Evolutionary conservation across 1,140 invertebrate species (phyloP).

Genomic region (Phocides pigmalion): DNA sequence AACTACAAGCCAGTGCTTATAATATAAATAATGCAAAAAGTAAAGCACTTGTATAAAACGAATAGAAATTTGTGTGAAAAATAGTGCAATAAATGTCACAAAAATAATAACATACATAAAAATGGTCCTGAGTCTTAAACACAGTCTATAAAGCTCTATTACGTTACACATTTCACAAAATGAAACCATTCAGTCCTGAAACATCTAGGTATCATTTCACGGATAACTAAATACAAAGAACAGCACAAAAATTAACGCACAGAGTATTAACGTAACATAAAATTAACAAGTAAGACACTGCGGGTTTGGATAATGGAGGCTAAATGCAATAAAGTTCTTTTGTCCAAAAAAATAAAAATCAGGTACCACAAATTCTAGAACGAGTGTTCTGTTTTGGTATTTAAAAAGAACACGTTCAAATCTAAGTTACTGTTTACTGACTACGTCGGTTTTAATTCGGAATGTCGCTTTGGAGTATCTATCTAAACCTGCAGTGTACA

Average conservation of each 20-base stretch:
- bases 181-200: conserved; percentile 50
- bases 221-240: conserved; percentile 70
- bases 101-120: conserved; percentile 59
- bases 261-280: conserved; percentile 64
- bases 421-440: conserved; percentile 28
- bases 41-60: conserved; percentile 55
- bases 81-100: conserved; percentile 68
- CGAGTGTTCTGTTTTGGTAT: conserved; percentile 23
- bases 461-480: conserved; percentile 57
- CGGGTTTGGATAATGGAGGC: conserved; percentile 61
- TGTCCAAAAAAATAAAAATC: conserved; percentile 38
- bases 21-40: conserved; percentile 53
- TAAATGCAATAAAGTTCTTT: conserved; percentile 63
- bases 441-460: conserved; percentile 43
- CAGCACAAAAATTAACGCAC: conserved; percentile 74
- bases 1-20: conserved; percentile 73
- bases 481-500: conserved; percentile 71
- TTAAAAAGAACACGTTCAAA: conserved; percentile 29
- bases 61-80: conserved; percentile 48
- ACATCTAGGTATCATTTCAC: conserved; percentile 58
- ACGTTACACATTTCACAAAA: conserved; percentile 58
- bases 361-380: conserved; percentile 46
- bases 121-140: conserved; percentile 80
- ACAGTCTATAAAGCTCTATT: conserved; percentile 77
- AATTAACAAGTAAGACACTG: conserved; percentile 61